Evolutionary conservation across 2,113 vertebrate species (phyloP), one percentile per base, ranked within the genome.

Genomic region (Orthonyx spaldingii): DNA sequence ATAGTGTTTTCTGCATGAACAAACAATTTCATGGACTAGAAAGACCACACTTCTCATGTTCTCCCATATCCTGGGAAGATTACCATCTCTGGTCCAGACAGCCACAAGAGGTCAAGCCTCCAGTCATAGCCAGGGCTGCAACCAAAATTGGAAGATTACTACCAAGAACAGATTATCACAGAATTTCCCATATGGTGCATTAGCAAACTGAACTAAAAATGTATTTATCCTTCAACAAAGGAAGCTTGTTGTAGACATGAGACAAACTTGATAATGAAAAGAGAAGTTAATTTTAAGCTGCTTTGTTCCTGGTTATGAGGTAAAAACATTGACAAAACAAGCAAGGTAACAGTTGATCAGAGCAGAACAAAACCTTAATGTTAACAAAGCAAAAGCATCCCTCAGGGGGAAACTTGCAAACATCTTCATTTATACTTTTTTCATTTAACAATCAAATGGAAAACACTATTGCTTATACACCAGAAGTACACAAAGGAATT

Each of bases 71-170:
- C 85, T 89, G 83, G 83, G 87, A 96, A 93, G 55, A 74, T 66
- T 65, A 70, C 35, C 28, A 50, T 65, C 59, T 80, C 59, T 56
- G 55, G 83, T 91, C 85, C 79, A 97, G 95, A 96, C 93, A 96
- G 77, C 93, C 95, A 94, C 91, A 95, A 79, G 82, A 70, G 26
- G n/a, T 76, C 76, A 87, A 85, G 42, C 16, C 61, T 85, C 33
- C 50, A 77, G 69, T 77, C 65, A 61, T 4, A 75, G 28, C n/a
- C 2, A 5, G 61, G 27, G 19, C 57, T 95, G 49, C 55, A 94
- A 85, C 92, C 91, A 94, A 89, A 96, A 96, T 50, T 92, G 74
- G 70, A 96, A 94, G 80, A 83, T 96, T 91, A 44, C 79, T 92
- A 84, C 61, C 57, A 77, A 81, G 57, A 95, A 63, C 10, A 75